Base-by-base conservation (phyloP, 1,140 invertebrate genomes). In the Leptinotarsa defecta region DNA sequence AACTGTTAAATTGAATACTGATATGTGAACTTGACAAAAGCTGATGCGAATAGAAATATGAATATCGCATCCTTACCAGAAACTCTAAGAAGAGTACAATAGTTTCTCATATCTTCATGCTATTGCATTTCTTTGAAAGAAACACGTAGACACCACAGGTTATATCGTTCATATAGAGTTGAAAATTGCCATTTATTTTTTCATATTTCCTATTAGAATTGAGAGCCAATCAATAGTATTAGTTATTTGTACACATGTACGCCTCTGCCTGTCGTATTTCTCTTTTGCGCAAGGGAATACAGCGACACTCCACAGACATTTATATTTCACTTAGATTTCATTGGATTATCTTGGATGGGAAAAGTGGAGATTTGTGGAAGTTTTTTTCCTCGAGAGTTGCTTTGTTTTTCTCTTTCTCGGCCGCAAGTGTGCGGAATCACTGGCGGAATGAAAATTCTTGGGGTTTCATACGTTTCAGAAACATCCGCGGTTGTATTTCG, bases 321-420 rank as follows among this genome's bases (percentile, higher is more conserved):
- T 76, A 73, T 76, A 76, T 76, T 76, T 73, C 71, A 76, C 67
- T 76, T 76, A 76, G 61, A 76, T 76, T 71, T 73, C 71, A 73
- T 76, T 72, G 75, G 71, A 73, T 76, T 76, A 76, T 68, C 71
- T 68, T 49, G 75, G 62, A 68, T 68, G 73, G 73, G 48, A 70
- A 73, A 62, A 71, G 48, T 48, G 71, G 71, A 76, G 75, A 76
- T 76, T 76, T 76, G 75, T 76, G 75, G 75, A 76, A 34, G 71
- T 68, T 72, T 73, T 73, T 76, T 72, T 64, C 34, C 34, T 72
- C 65, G 63, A 62, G 48, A 48, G 52, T 65, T 73, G 62, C 48
- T 73, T 52, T 73, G 63, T 65, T 73, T 73, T 48, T 73, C 69
- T 48, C 17, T 57, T 71, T 71, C 48, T 71, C 48, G 13, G 68